These are phyloP conservation scores for Hirtodrosophila alboralis DNA, from an alignment of 2,888 invertebrate species.

Conservation along the genomic window DNA sequence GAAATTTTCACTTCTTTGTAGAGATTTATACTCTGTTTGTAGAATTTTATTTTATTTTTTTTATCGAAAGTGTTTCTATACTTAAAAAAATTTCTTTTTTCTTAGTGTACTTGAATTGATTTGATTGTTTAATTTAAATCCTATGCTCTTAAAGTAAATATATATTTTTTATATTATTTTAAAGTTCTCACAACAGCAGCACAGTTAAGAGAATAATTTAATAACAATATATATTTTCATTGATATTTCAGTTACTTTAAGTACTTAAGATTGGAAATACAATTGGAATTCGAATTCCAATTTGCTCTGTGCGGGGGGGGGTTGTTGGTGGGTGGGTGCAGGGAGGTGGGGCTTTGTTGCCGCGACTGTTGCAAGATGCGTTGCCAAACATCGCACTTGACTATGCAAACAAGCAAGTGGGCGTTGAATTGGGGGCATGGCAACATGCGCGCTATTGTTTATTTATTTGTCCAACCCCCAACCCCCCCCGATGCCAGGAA, in stretches of 20 bases:
- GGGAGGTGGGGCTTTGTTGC: background rate
- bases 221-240: background rate
- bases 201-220: slow-evolving; percentile 5
- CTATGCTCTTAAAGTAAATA: no score
- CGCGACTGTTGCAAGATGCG: slow-evolving; percentile 58
- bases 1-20: no score
- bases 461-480: slow-evolving; percentile 60
- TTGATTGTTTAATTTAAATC: no score
- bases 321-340: background rate
- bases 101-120: no score
- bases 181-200: background rate
- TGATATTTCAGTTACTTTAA: slow-evolving; percentile 3
- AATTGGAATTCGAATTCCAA: slow-evolving; percentile 7
- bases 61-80: no score
- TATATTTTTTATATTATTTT: no score
- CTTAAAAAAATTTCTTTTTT: no score
- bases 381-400: slow-evolving; percentile 79
- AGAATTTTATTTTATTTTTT: no score
- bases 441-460: slow-evolving; percentile 56
- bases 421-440: slow-evolving; percentile 39
- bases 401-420: slow-evolving; percentile 75
- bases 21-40: no score
- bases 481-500: background rate
- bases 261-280: slow-evolving; percentile 8
- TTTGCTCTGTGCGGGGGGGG: background rate